A percentile compares a stretch with the other conserved stretches of the same genome.
phyloP scores from a whole-genome alignment of 2,797 vertebrate species.

The Phrynocephalus forsythii region DNA sequence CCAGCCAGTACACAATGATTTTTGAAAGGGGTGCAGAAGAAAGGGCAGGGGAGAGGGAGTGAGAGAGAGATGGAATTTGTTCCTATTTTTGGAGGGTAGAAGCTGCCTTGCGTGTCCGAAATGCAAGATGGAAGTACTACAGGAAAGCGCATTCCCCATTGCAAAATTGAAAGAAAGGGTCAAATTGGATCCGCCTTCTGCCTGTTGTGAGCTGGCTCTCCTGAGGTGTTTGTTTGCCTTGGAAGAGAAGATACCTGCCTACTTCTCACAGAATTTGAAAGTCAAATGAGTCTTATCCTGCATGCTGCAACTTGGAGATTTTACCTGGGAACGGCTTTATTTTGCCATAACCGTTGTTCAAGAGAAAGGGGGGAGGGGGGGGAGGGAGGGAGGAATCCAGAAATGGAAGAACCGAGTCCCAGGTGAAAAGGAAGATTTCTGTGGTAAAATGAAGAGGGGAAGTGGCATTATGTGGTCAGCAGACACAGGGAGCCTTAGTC shows the following conservation, averaged over 20 bases:
- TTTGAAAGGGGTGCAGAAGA: background rate
- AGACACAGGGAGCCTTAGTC: background rate
- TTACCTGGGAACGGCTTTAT: constrained; percentile 34
- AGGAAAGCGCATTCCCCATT: background rate
- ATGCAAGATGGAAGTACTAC: background rate
- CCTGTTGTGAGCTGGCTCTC: background rate
- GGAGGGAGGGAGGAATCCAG: background rate
- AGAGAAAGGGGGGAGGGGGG: background rate
- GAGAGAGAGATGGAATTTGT: background rate
- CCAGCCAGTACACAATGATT: background rate
- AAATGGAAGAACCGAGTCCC: background rate
- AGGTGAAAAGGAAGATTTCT: background rate
- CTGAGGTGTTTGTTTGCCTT: background rate
- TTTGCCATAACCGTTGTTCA: constrained; percentile 1
- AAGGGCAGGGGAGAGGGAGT: too few relatives aligned
- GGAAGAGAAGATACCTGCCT: background rate
- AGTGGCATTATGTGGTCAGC: background rate
- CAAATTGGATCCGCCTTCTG: background rate
- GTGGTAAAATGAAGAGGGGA: background rate
- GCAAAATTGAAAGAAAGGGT: background rate
- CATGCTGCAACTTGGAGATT: constrained; percentile 32
- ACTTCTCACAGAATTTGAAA: constrained; percentile 17
- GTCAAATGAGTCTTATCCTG: constrained; percentile 32
- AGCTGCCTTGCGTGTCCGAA: background rate
- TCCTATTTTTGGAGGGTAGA: too few relatives aligned